Conservation (phyloP, 2,797 vertebrate species). For the Pangasius macronema region DNA sequence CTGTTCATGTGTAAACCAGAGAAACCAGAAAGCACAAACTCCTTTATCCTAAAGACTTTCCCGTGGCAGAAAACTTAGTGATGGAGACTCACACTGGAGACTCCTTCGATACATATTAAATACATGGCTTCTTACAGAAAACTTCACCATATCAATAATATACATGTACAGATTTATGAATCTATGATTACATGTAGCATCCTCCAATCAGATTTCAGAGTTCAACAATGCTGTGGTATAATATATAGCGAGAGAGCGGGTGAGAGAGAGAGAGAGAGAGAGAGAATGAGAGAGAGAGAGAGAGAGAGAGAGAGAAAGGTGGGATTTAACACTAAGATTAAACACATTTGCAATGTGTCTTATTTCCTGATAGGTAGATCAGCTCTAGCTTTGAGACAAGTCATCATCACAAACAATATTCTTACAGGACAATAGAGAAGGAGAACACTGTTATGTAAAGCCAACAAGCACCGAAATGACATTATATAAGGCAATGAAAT, state of each 20-base stretch:
- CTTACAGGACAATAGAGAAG: neutral
- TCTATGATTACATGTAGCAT: neutral
- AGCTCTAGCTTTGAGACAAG: slow-evolving; percentile 54
- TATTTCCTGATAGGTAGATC: slow-evolving; percentile 56
- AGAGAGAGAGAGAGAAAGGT: neutral
- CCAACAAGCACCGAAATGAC: slow-evolving; percentile 2
- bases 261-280: neutral
- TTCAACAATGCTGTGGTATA: neutral
- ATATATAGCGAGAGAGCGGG: neutral
- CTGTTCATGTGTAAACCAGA: too few relatives aligned
- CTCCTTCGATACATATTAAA: neutral
- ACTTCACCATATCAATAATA: neutral
- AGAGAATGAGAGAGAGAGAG: neutral
- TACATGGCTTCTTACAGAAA: neutral
- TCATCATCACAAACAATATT: slow-evolving; percentile 57
- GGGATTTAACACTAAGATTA: slow-evolving; percentile 56
- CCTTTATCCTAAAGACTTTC: neutral
- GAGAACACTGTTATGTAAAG: slow-evolving; percentile 17
- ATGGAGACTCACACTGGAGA: neutral
- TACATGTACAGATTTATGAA: neutral
- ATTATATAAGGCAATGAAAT: slow-evolving; percentile 26
- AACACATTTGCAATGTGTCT: slow-evolving; percentile 54
- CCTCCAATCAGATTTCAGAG: neutral
- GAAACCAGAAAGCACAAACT: neutral
- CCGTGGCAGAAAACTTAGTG: neutral